phyloP scores from a whole-genome alignment of 2,797 vertebrate genomes.

The Acanthiza pusilla region DNA sequence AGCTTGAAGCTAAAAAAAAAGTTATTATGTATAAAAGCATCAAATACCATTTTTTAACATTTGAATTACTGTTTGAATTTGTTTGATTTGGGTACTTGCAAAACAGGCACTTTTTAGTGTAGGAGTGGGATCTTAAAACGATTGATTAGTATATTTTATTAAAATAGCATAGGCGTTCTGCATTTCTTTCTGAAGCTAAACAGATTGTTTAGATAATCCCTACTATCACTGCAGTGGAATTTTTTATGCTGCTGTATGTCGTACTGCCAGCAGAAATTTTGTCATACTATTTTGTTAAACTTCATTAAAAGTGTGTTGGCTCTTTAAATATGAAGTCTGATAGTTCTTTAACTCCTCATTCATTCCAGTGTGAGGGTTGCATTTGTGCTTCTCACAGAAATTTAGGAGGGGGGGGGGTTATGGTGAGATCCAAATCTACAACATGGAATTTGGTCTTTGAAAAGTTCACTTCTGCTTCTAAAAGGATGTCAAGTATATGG shows the following conservation, averaged over 20 bases:
- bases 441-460: neutral
- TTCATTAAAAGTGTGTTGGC: neutral
- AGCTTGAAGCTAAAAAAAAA: neutral
- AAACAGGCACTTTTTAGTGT: neutral
- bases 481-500: neutral
- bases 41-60: neutral
- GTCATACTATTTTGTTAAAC: neutral
- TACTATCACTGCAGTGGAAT: neutral
- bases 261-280: neutral
- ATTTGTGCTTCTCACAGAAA: neutral
- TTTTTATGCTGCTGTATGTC: neutral
- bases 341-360: neutral
- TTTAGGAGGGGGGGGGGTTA: neutral
- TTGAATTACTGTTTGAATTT: neutral
- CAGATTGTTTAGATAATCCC: neutral
- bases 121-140: neutral
- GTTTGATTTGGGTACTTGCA: neutral
- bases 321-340: neutral
- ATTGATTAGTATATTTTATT: neutral
- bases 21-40: neutral
- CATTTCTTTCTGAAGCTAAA: neutral
- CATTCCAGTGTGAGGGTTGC: neutral
- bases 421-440: neutral
- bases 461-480: neutral
- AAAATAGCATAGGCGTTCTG: neutral